Percentiles rank a stretch among this genome's conserved stretches.
phyloP scores from a whole-genome alignment of 2,797 vertebrate genomes.

The Avahi laniger region DNA sequence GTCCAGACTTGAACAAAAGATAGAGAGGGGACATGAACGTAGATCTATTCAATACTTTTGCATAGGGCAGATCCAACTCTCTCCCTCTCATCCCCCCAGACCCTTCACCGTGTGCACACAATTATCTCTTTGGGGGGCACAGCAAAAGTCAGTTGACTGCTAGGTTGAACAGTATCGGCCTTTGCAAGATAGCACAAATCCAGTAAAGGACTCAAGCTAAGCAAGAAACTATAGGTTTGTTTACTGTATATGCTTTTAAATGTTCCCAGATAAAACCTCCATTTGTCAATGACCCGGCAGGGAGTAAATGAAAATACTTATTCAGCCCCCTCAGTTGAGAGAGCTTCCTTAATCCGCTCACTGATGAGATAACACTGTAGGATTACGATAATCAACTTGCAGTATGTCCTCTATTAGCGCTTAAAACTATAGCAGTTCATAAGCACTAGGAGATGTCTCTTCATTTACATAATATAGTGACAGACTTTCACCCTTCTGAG shows the following conservation, averaged over 20 bases:
- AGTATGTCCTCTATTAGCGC: slow-evolving; percentile 84
- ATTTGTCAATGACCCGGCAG: slow-evolving; percentile 86
- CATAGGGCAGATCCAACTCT: neutral
- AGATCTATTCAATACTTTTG: neutral
- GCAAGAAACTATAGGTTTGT: slow-evolving; percentile 71
- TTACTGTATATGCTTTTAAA: slow-evolving; percentile 78
- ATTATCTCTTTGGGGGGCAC: neutral
- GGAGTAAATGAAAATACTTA: slow-evolving; percentile 88
- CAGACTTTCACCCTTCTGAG: slow-evolving; percentile 79
- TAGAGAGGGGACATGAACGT: neutral
- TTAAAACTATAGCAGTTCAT: slow-evolving; percentile 81
- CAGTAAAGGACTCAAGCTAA: slow-evolving; percentile 37
- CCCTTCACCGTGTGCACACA: accelerated
- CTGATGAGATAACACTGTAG: slow-evolving; percentile 86
- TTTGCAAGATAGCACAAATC: slow-evolving; percentile 48
- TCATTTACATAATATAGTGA: slow-evolving; percentile 82
- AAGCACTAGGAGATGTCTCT: slow-evolving; percentile 75
- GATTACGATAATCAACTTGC: slow-evolving; percentile 88
- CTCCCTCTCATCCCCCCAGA: neutral
- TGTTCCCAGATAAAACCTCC: slow-evolving; percentile 79
- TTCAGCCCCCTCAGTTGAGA: slow-evolving; percentile 86
- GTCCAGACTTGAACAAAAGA: neutral
- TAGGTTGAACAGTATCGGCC: neutral
- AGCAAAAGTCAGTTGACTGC: neutral
- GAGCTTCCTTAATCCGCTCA: slow-evolving; percentile 86